Base-by-base conservation (phyloP, 2,113 vertebrate species). In the Cyprinodon brontotheroides region DNA sequence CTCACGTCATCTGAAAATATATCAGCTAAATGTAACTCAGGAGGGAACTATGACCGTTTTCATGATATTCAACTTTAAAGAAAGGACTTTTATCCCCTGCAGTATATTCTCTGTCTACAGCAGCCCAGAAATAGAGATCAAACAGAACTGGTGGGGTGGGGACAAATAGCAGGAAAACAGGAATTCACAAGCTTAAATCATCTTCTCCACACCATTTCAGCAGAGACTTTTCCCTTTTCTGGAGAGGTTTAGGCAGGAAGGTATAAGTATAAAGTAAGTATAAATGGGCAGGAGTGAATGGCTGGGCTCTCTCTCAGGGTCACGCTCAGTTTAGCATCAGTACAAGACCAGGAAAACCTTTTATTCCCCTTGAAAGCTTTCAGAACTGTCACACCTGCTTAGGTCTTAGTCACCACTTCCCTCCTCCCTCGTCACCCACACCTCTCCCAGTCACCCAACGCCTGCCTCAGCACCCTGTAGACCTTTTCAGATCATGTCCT, bases 321-420 rank as follows among this genome's bases (percentile, higher is more conserved):
- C 77, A 87, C 39, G 78, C 87, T 88, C 87, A 87, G 84, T 90
- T 93, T 91, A 88, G 83, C 87, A 85, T 85, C 11, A 41, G 84
- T 80, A 85, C 81, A 68, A 89, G 88, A 83, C 80, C 80, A 75
- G 64, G 77, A 73, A 86, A 85, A 63, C 82, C 81, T 74, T 81
- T 85, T 73, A 84, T 85, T 70, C 80, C 64, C 79, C 70, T 72
- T 78, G 81, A 90, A 90, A 86, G 79, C 90, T 88, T 83, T 89
- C 89, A 88, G 85, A 87, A 74, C 80, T 84, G 89, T 89, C 92
- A 93, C 89, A 92, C 82, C 85, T 87, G 85, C 85, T 91, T 88
- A 86, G 83, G 68, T 87, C 80, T 81, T 72, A 85, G 84, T 83
- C 85, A 77, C 68, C 36, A 1, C 38, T 62, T 15, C 20, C 20